Base-by-base conservation (phyloP, 2,888 invertebrate species). In the Andrena marginata region DNA sequence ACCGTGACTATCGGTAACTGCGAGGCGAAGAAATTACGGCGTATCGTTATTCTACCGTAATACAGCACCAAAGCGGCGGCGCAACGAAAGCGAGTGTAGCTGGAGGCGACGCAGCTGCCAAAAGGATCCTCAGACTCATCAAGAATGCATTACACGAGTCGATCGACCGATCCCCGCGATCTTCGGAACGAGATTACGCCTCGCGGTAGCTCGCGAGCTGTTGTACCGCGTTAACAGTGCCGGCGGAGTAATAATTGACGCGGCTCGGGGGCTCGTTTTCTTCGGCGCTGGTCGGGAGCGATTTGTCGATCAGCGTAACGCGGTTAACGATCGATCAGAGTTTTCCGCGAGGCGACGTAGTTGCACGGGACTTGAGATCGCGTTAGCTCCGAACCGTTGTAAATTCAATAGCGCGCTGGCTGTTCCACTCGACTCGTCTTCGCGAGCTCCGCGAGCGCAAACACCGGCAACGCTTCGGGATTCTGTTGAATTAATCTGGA, bases 1-100 rank as follows among this genome's bases (percentile, higher is more conserved):
- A 20, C 51, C 26, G 33, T 23, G 5, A 4, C 54, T 31, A 6
- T 65, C 26, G 23, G 23, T 42, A n/a, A 63, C 48, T 20, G 54
- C 16, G 29, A 16, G 56, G 10, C 10, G 35, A 31, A 62, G 65
- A 70, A 75, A 68, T 74, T 31, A 26, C 7, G 51, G n/a, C 26
- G 64, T 83, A 88, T 86, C 77, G 77, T 81, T 42, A 85, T 80
- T 80, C 81, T 62, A 71, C 56, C 77, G 77, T 83, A 88, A 88
- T 83, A 23, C 81, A 80, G 77, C 49, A 77, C 76, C 54, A 51
- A 69, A 54, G 78, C 65, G 82, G 70, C 72, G 80, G 67, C 56
- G 76, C 68, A 59, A 76, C 80, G 77, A 79, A 75, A 67, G 60
- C 51, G 23, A 69, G 42, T 62, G 26, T 71, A 16, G 81, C 79